Base-by-base conservation (phyloP, 1,140 invertebrate species). In the Steinernema feltiae region DNA sequence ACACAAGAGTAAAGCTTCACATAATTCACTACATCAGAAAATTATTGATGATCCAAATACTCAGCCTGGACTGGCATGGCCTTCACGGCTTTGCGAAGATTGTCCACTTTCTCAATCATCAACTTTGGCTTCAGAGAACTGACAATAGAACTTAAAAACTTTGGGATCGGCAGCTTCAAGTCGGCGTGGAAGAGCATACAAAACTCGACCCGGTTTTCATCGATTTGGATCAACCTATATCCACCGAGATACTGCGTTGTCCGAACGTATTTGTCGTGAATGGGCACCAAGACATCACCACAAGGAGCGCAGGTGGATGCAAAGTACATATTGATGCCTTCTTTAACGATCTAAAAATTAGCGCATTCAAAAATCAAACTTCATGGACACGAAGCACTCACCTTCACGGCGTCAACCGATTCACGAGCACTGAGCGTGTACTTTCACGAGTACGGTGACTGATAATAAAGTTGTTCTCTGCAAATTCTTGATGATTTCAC, bases 111-210 rank as follows among this genome's bases (percentile, higher is more conserved):
- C 53, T 63, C 53, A 27, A 17, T 63, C 53, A 63, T 63, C 24
- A 63, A 21, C 53, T 63, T 63, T 27, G 53, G 15, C 53, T 63
- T 63, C 53, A 63, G 12, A n/a, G 15, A 15, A 63, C 15, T n/a
- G 53, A 63, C 24, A 21, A 27, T 17, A 21, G 15, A 15, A 3
- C 3, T 63, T 3, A 63, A n/a, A 21, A 27, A 27, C 2, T 3
- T 15, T 7, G 24, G 12, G 7, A 17, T 27, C 7, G 12, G 3
- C 3, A 63, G 53, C 24, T 63, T 63, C 24, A 63, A 21, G 53
- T 63, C 53, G 53, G 53, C 53, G 53, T 63, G 53, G 53, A 63
- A 63, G 15, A 63, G 53, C 53, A 63, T 63, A 21, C 7, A 63
- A 21, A 63, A 63, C 24, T 63, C 53, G 53, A 63, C 53, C 3